Conservation (phyloP, 2,797 vertebrate species). For the Diplodus sargus region DNA sequence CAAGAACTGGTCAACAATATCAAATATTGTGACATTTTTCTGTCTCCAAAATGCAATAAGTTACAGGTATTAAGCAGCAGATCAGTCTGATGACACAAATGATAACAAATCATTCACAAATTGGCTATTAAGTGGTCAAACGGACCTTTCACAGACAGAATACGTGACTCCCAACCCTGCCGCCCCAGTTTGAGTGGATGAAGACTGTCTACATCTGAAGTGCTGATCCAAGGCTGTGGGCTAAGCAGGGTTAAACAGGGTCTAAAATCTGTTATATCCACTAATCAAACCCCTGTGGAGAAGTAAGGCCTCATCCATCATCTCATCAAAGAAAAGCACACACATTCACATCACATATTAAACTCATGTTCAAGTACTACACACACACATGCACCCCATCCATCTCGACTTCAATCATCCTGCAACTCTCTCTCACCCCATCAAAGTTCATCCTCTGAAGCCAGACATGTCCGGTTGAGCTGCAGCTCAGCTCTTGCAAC, state of each 20-base stretch:
- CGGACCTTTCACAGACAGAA: not conserved
- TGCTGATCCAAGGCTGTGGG: slow-evolving; percentile 30
- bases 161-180: not conserved
- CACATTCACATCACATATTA: not conserved
- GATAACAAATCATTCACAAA: not conserved
- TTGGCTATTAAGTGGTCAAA: not conserved
- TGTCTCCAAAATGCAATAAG: too few relatives aligned
- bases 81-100: not conserved
- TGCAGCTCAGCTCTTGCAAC: slow-evolving; percentile 51
- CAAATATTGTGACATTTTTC: too few relatives aligned
- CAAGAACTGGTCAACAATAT: too few relatives aligned
- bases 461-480: slow-evolving; percentile 49
- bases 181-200: slow-evolving; percentile 11
- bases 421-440: slow-evolving; percentile 20
- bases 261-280: slow-evolving; percentile 36
- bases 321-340: slow-evolving; percentile 29
- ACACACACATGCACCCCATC: slow-evolving; percentile 7
- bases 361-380: not conserved
- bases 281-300: slow-evolving; percentile 59
- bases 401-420: slow-evolving; percentile 52
- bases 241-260: slow-evolving; percentile 40
- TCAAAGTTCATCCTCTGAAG: slow-evolving; percentile 57
- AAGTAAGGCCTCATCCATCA: slow-evolving; percentile 21
- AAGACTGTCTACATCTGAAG: slow-evolving; percentile 22
- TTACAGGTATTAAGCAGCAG: too few relatives aligned